A percentile compares a stretch with the other conserved stretches of the same genome.
phyloP scores from a whole-genome alignment of 1,140 invertebrate species.

The Eulimnadia texana region DNA sequence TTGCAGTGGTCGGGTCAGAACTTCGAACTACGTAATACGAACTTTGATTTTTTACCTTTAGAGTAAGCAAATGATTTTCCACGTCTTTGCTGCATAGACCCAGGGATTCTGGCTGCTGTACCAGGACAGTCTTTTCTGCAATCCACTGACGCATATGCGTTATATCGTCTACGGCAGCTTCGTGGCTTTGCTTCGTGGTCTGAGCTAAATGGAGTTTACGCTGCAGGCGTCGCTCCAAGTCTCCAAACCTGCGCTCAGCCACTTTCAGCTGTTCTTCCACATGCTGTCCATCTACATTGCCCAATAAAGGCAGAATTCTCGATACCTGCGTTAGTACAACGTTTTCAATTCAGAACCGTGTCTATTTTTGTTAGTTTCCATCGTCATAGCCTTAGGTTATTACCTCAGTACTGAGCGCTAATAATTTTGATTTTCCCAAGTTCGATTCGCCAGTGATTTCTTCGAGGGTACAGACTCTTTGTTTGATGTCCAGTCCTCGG shows the following conservation, averaged over 20 bases:
- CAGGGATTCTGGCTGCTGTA: constrained; percentile 40
- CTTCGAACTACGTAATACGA: too few relatives aligned
- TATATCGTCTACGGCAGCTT: constrained; percentile 40
- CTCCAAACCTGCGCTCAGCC: constrained; percentile 62
- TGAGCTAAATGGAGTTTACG: constrained; percentile 41
- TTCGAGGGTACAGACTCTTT: constrained; percentile 55
- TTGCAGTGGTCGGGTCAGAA: too few relatives aligned
- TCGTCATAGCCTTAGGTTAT: too few relatives aligned
- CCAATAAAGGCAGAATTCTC: constrained; percentile 23
- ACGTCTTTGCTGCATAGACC: constrained; percentile 58
- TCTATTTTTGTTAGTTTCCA: constrained; percentile 14
- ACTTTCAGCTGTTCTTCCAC: constrained; percentile 77
- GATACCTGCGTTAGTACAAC: constrained; percentile 17
- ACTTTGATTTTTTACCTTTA: constrained; percentile 45
- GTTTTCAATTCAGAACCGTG: too few relatives aligned
- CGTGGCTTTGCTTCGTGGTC: constrained; percentile 47
- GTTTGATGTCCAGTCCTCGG: constrained; percentile 58
- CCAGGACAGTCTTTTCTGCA: constrained; percentile 45
- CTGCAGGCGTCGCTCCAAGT: constrained; percentile 65
- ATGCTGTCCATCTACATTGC: constrained; percentile 73
- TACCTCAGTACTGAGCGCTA: constrained; percentile 28
- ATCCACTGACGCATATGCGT: constrained; percentile 53
- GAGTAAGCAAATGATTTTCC: constrained; percentile 50
- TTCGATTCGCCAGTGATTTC: constrained; percentile 54
- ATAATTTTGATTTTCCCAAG: constrained; percentile 26